A percentile compares a stretch with the other conserved stretches of the same genome.
phyloP scores from a whole-genome alignment of 2,113 vertebrate genomes.

The Petrocephalus microphthalmus region DNA sequence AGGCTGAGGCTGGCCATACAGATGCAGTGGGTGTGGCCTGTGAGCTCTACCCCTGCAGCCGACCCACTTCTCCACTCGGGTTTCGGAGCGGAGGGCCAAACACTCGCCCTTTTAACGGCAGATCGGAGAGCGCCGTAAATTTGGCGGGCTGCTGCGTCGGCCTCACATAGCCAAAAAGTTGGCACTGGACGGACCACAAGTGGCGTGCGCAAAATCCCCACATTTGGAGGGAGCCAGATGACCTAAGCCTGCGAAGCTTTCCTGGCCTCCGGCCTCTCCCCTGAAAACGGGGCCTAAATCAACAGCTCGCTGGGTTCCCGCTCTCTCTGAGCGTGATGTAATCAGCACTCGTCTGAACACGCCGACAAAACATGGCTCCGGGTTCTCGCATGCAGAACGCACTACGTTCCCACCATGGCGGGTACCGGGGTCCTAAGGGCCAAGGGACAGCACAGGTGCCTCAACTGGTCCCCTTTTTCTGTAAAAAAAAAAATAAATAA shows the following conservation, averaged over 20 bases:
- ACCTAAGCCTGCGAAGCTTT: conserved; percentile 27
- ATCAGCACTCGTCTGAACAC: conserved; percentile 49
- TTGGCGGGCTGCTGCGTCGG: conserved; percentile 56
- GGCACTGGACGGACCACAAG: conserved; percentile 48
- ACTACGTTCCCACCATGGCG: conserved; percentile 56
- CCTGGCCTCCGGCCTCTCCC: conserved; percentile 6
- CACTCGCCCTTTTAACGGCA: conserved; percentile 64
- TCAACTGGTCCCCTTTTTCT: conserved; percentile 32
- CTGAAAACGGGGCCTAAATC: conserved; percentile 30
- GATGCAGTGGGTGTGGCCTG: conserved; percentile 57
- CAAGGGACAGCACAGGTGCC: conserved; percentile 38
- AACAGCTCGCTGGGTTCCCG: conserved; percentile 39
- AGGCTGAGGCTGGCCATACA: conserved; percentile 33
- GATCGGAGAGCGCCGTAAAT: conserved; percentile 55
- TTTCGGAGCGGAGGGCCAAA: conserved; percentile 59
- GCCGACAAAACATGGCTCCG: conserved; percentile 50
- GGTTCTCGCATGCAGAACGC: conserved; percentile 55
- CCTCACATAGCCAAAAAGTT: conserved; percentile 62
- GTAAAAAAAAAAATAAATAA: background rate
- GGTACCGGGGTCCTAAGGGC: conserved; percentile 57
- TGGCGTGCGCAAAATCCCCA: background rate
- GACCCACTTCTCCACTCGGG: conserved; percentile 63
- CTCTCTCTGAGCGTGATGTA: conserved; percentile 50
- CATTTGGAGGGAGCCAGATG: conserved; percentile 23
- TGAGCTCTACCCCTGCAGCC: conserved; percentile 59